phyloP scores from a whole-genome alignment of 2,113 vertebrate species.

The Octodon degus region DNA sequence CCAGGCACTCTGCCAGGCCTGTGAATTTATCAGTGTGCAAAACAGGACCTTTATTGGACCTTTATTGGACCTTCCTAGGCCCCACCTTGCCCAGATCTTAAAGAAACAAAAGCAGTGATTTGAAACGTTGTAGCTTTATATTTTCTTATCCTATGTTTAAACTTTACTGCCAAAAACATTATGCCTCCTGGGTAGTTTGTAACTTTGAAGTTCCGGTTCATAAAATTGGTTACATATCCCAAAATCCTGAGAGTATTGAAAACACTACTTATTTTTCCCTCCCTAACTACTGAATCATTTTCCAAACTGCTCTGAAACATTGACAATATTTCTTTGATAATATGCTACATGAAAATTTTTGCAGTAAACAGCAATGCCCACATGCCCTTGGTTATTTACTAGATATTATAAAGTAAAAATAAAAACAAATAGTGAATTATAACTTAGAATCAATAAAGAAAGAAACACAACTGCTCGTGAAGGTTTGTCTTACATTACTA shows the following conservation, averaged over 20 bases:
- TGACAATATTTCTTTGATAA: neutral
- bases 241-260: neutral
- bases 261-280: neutral
- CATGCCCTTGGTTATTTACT: neutral
- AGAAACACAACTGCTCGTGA: constrained; percentile 19
- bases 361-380: neutral
- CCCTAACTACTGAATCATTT: neutral
- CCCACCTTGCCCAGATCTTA: neutral
- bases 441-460: neutral
- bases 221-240: neutral
- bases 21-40: neutral
- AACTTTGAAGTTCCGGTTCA: constrained; percentile 32
- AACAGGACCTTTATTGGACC: neutral
- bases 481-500: constrained; percentile 14
- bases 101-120: constrained; percentile 24
- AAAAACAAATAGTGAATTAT: neutral
- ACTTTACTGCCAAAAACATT: neutral
- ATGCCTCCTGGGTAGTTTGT: neutral
- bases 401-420: neutral
- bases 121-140: neutral
- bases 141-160: constrained; percentile 13
- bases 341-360: neutral
- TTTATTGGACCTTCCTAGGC: neutral
- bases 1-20: neutral
- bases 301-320: neutral